These are phyloP conservation scores for Eidolon dupreanum DNA, from an alignment of 2,797 vertebrate genomes.

Conservation along the genomic window DNA sequence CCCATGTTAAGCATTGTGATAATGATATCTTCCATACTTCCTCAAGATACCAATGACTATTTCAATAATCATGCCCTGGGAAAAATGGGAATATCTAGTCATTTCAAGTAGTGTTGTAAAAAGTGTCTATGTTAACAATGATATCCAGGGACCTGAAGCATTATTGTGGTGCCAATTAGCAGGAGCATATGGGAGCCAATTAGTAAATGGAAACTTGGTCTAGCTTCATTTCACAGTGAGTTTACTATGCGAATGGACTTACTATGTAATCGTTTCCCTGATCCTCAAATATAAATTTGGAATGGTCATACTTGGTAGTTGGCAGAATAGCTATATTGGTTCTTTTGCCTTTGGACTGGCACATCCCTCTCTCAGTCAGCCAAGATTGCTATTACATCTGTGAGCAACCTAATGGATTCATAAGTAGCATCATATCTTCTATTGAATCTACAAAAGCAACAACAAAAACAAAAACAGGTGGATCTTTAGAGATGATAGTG, in stretches of 20 bases:
- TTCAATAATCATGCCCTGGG: not conserved
- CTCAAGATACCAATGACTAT: not conserved
- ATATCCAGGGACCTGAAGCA: not conserved
- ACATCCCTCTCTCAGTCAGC: not conserved
- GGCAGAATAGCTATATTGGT: not conserved
- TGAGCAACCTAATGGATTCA: not conserved
- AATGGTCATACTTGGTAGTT: not conserved
- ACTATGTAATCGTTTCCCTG: not conserved
- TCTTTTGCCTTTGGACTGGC: not conserved
- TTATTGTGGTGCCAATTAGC: not conserved
- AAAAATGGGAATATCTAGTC: not conserved
- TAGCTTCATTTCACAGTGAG: not conserved
- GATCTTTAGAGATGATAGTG: not conserved
- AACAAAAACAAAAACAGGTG: not conserved
- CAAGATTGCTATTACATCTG: not conserved
- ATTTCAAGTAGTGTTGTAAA: not conserved
- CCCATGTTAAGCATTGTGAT: not conserved
- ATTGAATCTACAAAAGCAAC: not conserved
- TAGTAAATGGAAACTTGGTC: not conserved
- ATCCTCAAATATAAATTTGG: not conserved
- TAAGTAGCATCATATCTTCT: not conserved
- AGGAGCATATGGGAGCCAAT: not conserved
- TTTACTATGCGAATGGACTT: not conserved
- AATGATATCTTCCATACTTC: not conserved
- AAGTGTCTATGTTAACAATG: not conserved